Evolutionary conservation across 2,797 vertebrate genomes (phyloP).

Genomic region (Myotis planiceps): DNA sequence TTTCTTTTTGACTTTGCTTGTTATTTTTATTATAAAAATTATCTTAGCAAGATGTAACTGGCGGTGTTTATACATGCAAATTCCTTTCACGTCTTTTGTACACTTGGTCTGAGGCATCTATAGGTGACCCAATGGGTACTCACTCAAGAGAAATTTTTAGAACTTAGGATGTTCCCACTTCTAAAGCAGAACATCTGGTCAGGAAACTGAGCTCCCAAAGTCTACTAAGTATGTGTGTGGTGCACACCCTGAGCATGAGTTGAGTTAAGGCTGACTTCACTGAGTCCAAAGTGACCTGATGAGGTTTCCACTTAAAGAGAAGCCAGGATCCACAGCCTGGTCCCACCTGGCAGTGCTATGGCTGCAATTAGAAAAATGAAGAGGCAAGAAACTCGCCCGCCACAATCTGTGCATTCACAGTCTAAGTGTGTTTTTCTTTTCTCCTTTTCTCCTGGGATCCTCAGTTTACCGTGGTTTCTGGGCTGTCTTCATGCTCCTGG

Average conservation of each 20-base stretch:
- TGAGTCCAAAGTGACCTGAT: slow-evolving; percentile 46
- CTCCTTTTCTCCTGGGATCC: slow-evolving; percentile 54
- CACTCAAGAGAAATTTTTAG: slow-evolving; percentile 37
- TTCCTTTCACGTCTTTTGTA: not conserved
- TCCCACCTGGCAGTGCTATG: not conserved
- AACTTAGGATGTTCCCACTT: slow-evolving; percentile 36
- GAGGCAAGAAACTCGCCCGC: not conserved
- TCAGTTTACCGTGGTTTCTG: slow-evolving; percentile 98
- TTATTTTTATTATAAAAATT: not conserved
- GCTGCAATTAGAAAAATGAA: slow-evolving; percentile 49
- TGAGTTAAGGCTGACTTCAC: not conserved
- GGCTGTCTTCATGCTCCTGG: slow-evolving; percentile 96
- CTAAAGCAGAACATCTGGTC: slow-evolving; percentile 51
- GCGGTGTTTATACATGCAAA: not conserved
- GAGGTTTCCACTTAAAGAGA: not conserved
- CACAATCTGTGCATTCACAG: not conserved
- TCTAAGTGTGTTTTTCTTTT: slow-evolving; percentile 51
- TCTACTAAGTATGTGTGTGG: not conserved
- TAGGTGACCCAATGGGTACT: not conserved
- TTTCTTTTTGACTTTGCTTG: slow-evolving; percentile 19
- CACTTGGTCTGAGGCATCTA: slow-evolving; percentile 42
- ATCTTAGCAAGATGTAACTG: not conserved
- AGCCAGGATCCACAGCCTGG: slow-evolving; percentile 5
- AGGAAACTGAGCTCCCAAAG: slow-evolving; percentile 45
- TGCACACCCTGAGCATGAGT: slow-evolving; percentile 42